Evolutionary conservation across 1,140 invertebrate species (phyloP).

Genomic region (Delia radicum): DNA sequence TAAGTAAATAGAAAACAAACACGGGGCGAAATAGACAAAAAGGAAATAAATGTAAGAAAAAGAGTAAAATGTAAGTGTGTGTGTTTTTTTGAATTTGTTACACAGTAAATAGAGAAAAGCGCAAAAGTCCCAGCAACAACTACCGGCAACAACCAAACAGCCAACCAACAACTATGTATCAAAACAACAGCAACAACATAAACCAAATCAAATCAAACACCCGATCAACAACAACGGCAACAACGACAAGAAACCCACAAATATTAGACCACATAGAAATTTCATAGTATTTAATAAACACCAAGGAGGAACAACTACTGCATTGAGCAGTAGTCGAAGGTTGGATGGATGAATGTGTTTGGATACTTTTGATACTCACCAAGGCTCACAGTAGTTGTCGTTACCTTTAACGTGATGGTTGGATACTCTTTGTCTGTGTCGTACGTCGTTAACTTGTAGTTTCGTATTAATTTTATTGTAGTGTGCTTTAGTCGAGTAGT

Average conservation of each 20-base stretch:
- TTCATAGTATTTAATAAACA: too few species aligned
- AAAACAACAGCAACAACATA: background rate
- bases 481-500: too few species aligned
- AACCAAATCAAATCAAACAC: background rate
- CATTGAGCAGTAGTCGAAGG: too few species aligned
- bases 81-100: background rate
- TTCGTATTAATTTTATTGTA: too few species aligned
- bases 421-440: background rate
- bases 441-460: background rate
- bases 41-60: background rate
- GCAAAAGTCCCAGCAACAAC: background rate
- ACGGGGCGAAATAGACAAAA: too few species aligned
- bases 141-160: background rate
- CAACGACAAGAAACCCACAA: too few species aligned
- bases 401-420: background rate
- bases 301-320: too few species aligned
- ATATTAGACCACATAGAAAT: too few species aligned
- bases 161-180: background rate
- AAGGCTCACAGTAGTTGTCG: background rate
- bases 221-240: background rate
- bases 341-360: background rate
- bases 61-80: background rate
- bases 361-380: background rate
- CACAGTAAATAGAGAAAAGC: slow-evolving; percentile 1
- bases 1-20: too few species aligned